Evolutionary conservation across 2,797 vertebrate genomes (phyloP).

Genomic region (Rhyacichthys aspro): DNA sequence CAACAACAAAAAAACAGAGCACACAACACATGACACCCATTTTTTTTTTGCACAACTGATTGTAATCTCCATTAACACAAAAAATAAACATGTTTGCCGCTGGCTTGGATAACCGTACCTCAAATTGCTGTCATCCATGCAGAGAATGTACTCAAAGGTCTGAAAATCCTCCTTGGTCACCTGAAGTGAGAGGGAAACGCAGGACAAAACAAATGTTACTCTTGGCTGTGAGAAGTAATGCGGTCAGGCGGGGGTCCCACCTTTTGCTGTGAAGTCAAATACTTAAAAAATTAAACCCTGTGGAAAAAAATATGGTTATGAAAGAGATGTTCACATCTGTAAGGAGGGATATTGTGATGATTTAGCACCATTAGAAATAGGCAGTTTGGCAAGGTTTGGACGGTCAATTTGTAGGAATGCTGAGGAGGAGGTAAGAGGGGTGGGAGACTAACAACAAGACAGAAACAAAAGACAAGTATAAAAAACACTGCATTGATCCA

Average conservation of each 20-base stretch:
- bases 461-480: constrained; percentile 18
- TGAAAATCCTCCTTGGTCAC: constrained; percentile 93
- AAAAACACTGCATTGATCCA: constrained; percentile 17
- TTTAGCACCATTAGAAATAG: constrained; percentile 34
- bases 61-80: background rate
- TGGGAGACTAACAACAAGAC: constrained; percentile 12
- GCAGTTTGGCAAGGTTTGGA: constrained; percentile 16
- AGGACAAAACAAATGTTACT: constrained; percentile 53
- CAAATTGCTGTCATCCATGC: constrained; percentile 98
- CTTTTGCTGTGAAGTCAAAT: constrained; percentile 12
- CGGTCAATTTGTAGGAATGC: constrained; percentile 20
- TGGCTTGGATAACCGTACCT: constrained; percentile 76
- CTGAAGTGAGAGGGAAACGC: constrained; percentile 72
- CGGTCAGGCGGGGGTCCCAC: constrained; percentile 6
- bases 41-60: background rate
- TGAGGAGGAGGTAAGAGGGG: background rate
- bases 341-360: constrained; percentile 33
- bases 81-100: constrained; percentile 11
- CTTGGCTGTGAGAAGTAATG: constrained; percentile 25
- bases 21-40: constrained; percentile 20
- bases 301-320: constrained; percentile 14
- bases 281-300: constrained; percentile 3
- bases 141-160: constrained; percentile 92
- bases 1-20: too few relatives aligned
- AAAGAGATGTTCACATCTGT: constrained; percentile 51